Base-by-base conservation (phyloP, 2,113 vertebrate genomes). In the Lontra canadensis region DNA sequence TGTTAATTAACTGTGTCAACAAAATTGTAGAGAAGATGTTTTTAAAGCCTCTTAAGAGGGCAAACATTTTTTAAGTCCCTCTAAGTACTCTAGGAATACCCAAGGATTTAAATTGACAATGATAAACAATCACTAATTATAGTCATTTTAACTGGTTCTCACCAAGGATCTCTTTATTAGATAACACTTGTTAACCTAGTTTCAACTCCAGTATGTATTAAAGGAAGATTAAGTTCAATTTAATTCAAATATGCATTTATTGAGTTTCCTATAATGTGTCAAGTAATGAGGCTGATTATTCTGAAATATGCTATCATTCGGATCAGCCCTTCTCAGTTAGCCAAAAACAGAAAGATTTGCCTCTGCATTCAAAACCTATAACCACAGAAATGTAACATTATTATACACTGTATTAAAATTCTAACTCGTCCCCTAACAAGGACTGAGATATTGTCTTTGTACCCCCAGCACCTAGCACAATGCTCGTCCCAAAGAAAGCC, bases 1-100 rank as follows among this genome's bases (percentile, higher is more conserved):
- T 95, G 95, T 52, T 95, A 95, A 97, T 98, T 97, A 97, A 92
- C 79, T 61, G 15, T 95, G 94, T 96, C 87, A 96, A 96, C 83
- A 88, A 92, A 83, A 89, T 73, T 31, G 61, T 71, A 84, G 63
- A 92, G 63, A 81, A 92, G 55, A 89, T 47, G 85, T 86, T 85
- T 94, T 94, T 52, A 83, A 96, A 94, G 93, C 81, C 87, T 95
- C 95, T 96, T 96, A 90, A 96, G 95, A 96, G 90, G 67, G 87
- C 95, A 97, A 93, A 87, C 78, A 55, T 23, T 63, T 97, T 97
- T 91, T 88, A 98, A 98, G 92, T 34, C 74, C 79, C 80, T 83
- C 79, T 93, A 94, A 97, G 86, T 92, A 42, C 85, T 97, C 87
- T 29, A 88, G 85, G 89, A 92, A 95, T 63, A 93, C 57, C 20